These are phyloP conservation scores for Acinonyx jubatus DNA, from an alignment of 2,113 vertebrate genomes.

Conservation along the genomic window DNA sequence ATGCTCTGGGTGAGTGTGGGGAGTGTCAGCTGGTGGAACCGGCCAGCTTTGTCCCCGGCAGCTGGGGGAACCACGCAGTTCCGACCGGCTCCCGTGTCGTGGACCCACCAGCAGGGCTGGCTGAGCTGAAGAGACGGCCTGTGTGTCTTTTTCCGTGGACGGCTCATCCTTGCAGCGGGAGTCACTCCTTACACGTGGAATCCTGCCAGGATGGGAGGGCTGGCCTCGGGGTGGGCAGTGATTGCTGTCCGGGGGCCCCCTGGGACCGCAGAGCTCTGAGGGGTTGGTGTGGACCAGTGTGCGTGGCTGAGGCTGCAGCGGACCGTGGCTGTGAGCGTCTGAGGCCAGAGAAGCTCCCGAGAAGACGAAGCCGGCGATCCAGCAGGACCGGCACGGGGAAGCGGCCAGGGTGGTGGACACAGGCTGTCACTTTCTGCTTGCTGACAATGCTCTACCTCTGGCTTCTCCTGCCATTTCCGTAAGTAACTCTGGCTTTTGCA, in stretches of 20 bases:
- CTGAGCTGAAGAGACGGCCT: not conserved
- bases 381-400: accelerated
- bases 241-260: not conserved
- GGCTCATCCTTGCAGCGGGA: accelerated
- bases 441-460: accelerated
- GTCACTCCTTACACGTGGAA: accelerated
- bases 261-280: accelerated
- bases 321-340: not conserved
- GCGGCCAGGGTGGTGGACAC: not conserved
- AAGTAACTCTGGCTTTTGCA: not conserved
- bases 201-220: not conserved
- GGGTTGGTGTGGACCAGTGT: not conserved
- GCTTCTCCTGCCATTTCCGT: accelerated
- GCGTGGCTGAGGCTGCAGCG: accelerated
- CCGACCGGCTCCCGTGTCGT: accelerated
- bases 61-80: accelerated
- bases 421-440: accelerated
- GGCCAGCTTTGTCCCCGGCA: not conserved
- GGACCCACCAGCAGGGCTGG: not conserved
- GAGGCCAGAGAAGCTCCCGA: not conserved
- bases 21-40: not conserved
- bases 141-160: not conserved
- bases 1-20: not conserved
- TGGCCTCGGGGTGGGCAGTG: too few species aligned
- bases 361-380: not conserved